These are phyloP conservation scores for Siphonodentalium dalli DNA, from an alignment of 2,888 invertebrate genomes.

Conservation along the genomic window DNA sequence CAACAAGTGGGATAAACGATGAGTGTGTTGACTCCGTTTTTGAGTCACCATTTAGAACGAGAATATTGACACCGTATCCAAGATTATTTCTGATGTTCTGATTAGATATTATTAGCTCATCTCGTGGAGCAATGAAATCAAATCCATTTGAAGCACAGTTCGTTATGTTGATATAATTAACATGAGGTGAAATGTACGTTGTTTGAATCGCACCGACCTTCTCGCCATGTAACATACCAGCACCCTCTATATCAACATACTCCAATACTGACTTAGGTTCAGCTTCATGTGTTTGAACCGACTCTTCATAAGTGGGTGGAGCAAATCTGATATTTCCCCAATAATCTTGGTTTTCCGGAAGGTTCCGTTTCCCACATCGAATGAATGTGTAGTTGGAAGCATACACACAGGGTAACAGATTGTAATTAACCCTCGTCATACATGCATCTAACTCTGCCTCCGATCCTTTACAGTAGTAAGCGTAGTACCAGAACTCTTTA, in stretches of 20 bases:
- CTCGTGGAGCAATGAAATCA: conserved; percentile 87
- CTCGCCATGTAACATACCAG: conserved; percentile 94
- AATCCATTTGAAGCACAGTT: conserved; percentile 90
- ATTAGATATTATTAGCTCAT: conserved; percentile 69
- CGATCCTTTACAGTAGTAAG: conserved; percentile 62
- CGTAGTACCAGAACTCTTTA: conserved; percentile 62
- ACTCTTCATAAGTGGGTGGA: conserved; percentile 85
- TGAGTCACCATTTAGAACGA: conserved; percentile 88
- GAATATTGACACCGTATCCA: conserved; percentile 88
- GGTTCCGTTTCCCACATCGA: conserved; percentile 75
- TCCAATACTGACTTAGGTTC: conserved; percentile 78
- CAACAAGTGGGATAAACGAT: conserved; percentile 85
- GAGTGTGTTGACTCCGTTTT: conserved; percentile 75
- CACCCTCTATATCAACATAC: conserved; percentile 81
- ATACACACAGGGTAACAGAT: conserved; percentile 75
- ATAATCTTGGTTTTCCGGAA: conserved; percentile 47
- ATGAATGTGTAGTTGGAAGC: conserved; percentile 88
- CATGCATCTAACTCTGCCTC: conserved; percentile 66
- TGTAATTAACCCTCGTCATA: conserved; percentile 85
- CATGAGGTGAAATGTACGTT: conserved; percentile 86
- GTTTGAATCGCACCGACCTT: conserved; percentile 89
- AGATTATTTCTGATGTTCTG: conserved; percentile 73
- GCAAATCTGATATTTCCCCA: conserved; percentile 98
- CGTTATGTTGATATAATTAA: conserved; percentile 79
- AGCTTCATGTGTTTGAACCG: conserved; percentile 66